These are phyloP conservation scores for Huso huso DNA, from an alignment of 2,797 vertebrate genomes.

Conservation along the genomic window DNA sequence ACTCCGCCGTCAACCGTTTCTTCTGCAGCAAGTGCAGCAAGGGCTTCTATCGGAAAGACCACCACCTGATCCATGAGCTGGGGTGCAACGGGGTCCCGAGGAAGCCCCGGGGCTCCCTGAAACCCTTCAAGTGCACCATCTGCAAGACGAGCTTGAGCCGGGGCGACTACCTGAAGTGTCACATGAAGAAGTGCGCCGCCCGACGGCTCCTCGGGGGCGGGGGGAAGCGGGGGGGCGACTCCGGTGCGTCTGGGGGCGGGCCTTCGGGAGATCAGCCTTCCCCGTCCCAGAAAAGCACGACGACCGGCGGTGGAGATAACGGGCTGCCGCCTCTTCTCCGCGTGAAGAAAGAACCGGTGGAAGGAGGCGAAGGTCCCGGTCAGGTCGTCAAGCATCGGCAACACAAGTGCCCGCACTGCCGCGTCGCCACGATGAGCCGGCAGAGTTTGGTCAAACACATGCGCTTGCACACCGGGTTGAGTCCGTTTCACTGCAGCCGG, in stretches of 20 bases:
- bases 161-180: background rate
- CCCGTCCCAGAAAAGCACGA: too few species aligned
- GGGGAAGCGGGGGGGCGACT: too few species aligned
- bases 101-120: background rate
- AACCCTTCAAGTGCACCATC: background rate
- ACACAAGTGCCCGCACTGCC: conserved; percentile 52
- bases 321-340: too few species aligned
- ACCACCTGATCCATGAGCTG: background rate
- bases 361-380: background rate
- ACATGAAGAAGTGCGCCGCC: background rate
- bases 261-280: too few species aligned
- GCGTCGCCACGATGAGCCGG: conserved; percentile 42
- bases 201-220: too few species aligned
- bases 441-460: conserved; percentile 51
- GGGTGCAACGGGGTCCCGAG: background rate
- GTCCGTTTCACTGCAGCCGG: conserved; percentile 44
- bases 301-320: too few species aligned
- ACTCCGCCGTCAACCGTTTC: background rate
- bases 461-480: conserved; percentile 42
- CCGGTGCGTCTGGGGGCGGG: too few species aligned
- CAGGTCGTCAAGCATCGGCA: background rate
- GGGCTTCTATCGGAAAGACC: background rate
- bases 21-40: background rate
- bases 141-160: background rate
- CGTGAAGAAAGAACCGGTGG: background rate